Base-by-base conservation (phyloP, 2,113 vertebrate species). In the Takifugu bimaculatus region DNA sequence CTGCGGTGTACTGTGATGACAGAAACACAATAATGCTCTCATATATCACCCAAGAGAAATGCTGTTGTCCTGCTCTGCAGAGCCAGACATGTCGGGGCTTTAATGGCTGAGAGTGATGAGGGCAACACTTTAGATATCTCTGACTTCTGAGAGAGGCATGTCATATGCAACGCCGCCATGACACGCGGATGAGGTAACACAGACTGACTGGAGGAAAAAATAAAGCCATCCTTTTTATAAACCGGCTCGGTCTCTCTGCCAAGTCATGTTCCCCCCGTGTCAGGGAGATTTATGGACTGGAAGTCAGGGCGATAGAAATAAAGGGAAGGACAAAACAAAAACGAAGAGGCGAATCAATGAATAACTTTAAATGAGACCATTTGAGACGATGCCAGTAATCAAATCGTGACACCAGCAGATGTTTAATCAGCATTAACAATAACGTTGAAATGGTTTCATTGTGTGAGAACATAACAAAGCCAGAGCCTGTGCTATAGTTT, bases 211-310 rank as follows among this genome's bases (percentile, higher is more conserved):
- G 67, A 27, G 29, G 60, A 56, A 56, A 63, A 79, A 82, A 77
- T 67, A 74, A 72, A 71, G 57, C 49, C 12, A 15, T 50, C 54
- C 77, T 86, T 87, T 87, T 87, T 82, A 85, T 88, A 89, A 79
- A 73, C 61, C 26, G 50, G 43, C 63, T 65, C 66, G 25, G 63
- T 70, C 82, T 27, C 60, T 69, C 82, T 79, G 84, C 73, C 64
- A 85, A 74, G 69, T 89, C 85, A 76, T 75, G 71, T 88, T 82
- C 66, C 68, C 68, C 25, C 50, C 50, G 68, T 65, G 64, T 75
- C 61, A 60, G 27, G 44, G 35, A 61, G 67, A 62, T 70, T 75
- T 56, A 63, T 57, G 54, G 54, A 44, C 64, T 47, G 50, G 55
- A 50, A 48, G 45, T n/a, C 5, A 6, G 45, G n/a, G 26, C 10